These are phyloP conservation scores for Bombus confusus DNA, from an alignment of 1,140 invertebrate species.

Conservation along the genomic window DNA sequence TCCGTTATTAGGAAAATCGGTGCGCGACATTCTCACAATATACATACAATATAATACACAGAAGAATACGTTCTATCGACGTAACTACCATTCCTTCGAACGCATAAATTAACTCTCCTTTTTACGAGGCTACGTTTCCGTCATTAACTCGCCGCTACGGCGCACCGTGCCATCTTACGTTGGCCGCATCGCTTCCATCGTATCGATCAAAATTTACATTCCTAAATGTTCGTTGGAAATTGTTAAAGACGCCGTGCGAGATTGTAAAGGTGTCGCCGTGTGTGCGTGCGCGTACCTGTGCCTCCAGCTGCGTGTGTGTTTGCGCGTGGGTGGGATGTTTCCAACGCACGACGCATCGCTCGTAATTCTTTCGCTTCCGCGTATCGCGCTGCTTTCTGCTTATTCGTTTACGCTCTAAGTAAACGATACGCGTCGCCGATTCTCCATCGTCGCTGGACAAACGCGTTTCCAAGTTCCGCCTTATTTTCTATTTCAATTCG, in stretches of 20 bases:
- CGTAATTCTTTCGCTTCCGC: constrained; percentile 6
- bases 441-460: background rate
- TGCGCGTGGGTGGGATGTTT: no score
- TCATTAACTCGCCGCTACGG: constrained; percentile 16
- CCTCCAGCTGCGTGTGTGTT: no score
- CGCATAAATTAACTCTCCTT: constrained; percentile 42
- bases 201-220: constrained; percentile 20
- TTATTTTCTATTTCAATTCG: no score
- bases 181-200: background rate
- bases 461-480: no score
- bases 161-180: background rate
- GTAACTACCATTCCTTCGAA: constrained; percentile 3
- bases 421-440: constrained; percentile 7
- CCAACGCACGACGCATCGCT: no score
- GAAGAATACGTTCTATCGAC: background rate
- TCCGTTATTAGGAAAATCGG: constrained; percentile 21
- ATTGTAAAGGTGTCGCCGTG: background rate
- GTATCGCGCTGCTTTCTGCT: background rate
- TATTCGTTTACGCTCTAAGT: background rate
- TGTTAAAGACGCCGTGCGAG: no score
- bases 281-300: no score
- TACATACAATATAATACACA: background rate
- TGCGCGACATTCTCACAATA: constrained; percentile 34
- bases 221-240: constrained; percentile 10
- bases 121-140: constrained; percentile 46